Evolutionary conservation across 2,888 invertebrate genomes (phyloP).

Genomic region (Vandiemenella viatica): DNA sequence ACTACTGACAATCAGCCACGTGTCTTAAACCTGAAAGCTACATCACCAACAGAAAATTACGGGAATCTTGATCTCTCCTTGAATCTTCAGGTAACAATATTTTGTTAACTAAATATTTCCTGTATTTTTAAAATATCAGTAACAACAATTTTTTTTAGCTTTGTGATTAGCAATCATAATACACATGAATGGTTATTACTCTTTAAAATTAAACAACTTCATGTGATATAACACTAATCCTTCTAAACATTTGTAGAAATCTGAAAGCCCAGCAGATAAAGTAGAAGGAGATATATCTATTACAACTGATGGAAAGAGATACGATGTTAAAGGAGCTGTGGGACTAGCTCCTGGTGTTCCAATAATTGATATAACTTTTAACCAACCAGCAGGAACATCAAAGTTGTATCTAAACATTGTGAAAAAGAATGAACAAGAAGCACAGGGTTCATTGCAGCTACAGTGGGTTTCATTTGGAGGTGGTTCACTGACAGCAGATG

Average conservation of each 20-base stretch:
- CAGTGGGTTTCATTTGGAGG: neutral
- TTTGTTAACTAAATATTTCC: neutral
- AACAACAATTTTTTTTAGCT: no score
- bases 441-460: neutral
- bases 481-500: neutral
- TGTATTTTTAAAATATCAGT: neutral
- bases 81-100: conserved; percentile 23
- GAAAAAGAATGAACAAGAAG: neutral
- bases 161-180: no score
- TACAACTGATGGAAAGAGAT: neutral
- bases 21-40: conserved; percentile 21
- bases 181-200: no score
- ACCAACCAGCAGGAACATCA: conserved; percentile 32
- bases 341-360: conserved; percentile 1
- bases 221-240: no score
- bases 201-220: no score
- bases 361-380: conserved; percentile 36
- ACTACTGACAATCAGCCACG: conserved; percentile 9
- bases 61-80: conserved; percentile 23
- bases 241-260: neutral
- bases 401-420: conserved; percentile 2
- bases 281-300: neutral
- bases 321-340: neutral
- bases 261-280: neutral
- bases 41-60: conserved; percentile 22